These are phyloP conservation scores for Leptobrachium leishanense DNA, from an alignment of 2,113 vertebrate genomes.

Conservation along the genomic window DNA sequence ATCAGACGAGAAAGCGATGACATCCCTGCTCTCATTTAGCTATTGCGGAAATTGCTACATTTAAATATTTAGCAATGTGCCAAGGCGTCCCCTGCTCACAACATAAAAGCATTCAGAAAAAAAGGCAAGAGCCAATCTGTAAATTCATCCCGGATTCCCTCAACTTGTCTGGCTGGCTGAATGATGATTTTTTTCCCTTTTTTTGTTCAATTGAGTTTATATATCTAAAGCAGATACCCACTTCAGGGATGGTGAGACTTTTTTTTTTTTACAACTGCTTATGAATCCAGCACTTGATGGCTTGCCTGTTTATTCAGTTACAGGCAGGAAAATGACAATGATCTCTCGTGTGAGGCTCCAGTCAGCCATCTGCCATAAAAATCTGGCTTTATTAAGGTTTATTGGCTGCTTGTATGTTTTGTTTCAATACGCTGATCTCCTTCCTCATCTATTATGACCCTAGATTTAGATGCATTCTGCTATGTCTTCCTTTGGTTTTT, in stretches of 20 bases:
- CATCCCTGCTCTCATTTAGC: slow-evolving; percentile 41
- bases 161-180: slow-evolving; percentile 29
- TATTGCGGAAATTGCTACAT: slow-evolving; percentile 42
- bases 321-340: slow-evolving; percentile 22
- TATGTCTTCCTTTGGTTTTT: not conserved
- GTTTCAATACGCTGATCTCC: slow-evolving; percentile 11
- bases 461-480: slow-evolving; percentile 21
- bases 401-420: slow-evolving; percentile 29
- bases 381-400: slow-evolving; percentile 23
- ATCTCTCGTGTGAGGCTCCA: slow-evolving; percentile 27
- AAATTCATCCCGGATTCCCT: slow-evolving; percentile 31
- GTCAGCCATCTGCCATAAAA: slow-evolving; percentile 34
- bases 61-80: slow-evolving; percentile 39
- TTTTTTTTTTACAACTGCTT: slow-evolving; percentile 21
- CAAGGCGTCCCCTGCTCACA: slow-evolving; percentile 28
- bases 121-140: slow-evolving; percentile 22
- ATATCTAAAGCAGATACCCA: slow-evolving; percentile 17
- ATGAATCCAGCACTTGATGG: slow-evolving; percentile 29
- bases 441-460: slow-evolving; percentile 8
- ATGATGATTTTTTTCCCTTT: slow-evolving; percentile 21
- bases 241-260: slow-evolving; percentile 24
- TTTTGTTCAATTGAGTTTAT: slow-evolving; percentile 30
- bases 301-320: slow-evolving; percentile 7
- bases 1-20: slow-evolving; percentile 17
- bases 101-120: slow-evolving; percentile 25